Percentiles rank a stretch among this genome's conserved stretches.
Evolutionary conservation across 2,888 invertebrate genomes (phyloP).

Genomic region (Rhingia rostrata): DNA sequence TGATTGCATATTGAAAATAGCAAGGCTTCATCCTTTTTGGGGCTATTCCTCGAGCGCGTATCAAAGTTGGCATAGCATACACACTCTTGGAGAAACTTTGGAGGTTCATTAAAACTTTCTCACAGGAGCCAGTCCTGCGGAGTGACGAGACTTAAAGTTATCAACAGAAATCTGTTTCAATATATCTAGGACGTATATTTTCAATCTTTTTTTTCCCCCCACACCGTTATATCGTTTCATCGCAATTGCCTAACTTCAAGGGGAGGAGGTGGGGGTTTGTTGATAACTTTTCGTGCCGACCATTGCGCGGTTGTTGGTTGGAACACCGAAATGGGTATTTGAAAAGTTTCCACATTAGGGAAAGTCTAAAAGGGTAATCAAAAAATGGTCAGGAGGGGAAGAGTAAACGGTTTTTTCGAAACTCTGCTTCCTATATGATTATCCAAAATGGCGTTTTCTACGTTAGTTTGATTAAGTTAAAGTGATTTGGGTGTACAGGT

Average conservation of each 20-base stretch:
- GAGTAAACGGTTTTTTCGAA: not conserved
- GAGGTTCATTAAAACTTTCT: constrained; percentile 59
- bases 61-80: no score
- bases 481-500: no score
- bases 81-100: constrained; percentile 21
- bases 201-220: not conserved
- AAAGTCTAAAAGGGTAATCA: constrained; percentile 32
- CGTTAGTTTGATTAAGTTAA: no score
- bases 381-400: not conserved
- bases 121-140: not conserved
- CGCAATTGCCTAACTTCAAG: not conserved
- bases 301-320: constrained; percentile 23
- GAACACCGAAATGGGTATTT: constrained; percentile 49
- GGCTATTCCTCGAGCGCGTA: no score
- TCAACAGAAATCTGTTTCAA: constrained; percentile 42
- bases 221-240: constrained; percentile 25
- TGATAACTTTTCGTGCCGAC: no score
- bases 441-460: not conserved
- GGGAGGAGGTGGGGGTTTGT: no score
- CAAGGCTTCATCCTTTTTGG: not conserved
- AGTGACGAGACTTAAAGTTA: not conserved
- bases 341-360: constrained; percentile 48
- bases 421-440: constrained; percentile 3
- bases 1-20: constrained; percentile 15
- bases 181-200: not conserved